phyloP scores from a whole-genome alignment of 1,140 invertebrate genomes.

The Melipona quadrifasciata region DNA sequence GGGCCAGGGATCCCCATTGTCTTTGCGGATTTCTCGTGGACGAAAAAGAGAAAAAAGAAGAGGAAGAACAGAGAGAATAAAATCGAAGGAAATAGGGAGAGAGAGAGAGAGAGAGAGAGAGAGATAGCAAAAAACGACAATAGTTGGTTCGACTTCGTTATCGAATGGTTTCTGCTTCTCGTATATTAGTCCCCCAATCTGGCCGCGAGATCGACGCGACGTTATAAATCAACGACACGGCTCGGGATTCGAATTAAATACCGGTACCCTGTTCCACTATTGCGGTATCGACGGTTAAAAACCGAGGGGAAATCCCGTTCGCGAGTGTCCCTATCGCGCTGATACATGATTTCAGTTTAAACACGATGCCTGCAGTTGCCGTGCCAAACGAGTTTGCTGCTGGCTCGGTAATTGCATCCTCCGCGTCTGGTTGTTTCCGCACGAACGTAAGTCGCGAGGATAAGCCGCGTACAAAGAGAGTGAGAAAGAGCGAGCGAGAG shows the following conservation, averaged over 20 bases:
- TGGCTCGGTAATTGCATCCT: slow-evolving; percentile 61
- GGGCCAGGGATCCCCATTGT: slow-evolving; percentile 57
- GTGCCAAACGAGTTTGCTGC: slow-evolving; percentile 58
- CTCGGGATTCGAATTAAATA: slow-evolving; percentile 27
- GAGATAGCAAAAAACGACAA: neutral
- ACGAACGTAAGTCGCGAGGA: slow-evolving; percentile 52
- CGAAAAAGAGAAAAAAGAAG: neutral
- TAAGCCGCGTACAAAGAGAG: slow-evolving; percentile 56
- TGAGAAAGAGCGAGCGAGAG: neutral
- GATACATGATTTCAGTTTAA: slow-evolving; percentile 57
- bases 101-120: neutral
- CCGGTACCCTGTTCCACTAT: neutral
- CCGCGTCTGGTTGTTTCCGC: slow-evolving; percentile 31
- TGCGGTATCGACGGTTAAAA: neutral
- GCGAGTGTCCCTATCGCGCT: slow-evolving; percentile 48
- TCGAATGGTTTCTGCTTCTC: neutral
- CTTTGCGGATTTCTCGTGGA: slow-evolving; percentile 38
- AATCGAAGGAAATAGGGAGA: neutral
- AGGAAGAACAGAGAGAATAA: neutral
- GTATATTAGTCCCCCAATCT: slow-evolving; percentile 30
- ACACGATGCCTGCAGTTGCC: slow-evolving; percentile 39
- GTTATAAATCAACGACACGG: slow-evolving; percentile 8
- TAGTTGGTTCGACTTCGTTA: slow-evolving; percentile 7
- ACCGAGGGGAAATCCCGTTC: slow-evolving; percentile 28
- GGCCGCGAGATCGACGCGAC: neutral